Base-by-base conservation (phyloP, 2,888 invertebrate species). In the Leptinotarsa rubiginosa region DNA sequence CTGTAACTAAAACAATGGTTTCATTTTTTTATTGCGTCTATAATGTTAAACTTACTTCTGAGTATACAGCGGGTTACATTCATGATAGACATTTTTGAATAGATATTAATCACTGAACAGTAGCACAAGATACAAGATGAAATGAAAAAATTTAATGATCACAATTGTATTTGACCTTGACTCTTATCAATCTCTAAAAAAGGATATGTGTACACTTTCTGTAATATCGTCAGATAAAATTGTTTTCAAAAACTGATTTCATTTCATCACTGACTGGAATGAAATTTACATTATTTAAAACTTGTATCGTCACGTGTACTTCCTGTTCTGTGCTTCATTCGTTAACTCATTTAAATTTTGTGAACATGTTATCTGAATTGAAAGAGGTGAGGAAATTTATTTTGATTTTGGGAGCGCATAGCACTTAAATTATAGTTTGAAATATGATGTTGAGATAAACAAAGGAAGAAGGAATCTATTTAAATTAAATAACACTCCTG, bases 41-140 rank as follows among this genome's bases (percentile, higher is more conserved):
- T 64, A 62, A 65, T 15, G 2, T 69, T 22, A 20, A 56, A 62
- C 70, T 67, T 70, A 72, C 75, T 65, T 70, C 25, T 69, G 31
- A 72, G 22, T 50, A 72, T 20, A 65, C 54, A 65, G 22, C 16
- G 65, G 15, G 72, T 31, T 41, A 72, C 20, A 20, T 65, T 72
- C 50, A 47, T 56, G 13, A 72, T 15, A 47, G 72, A 69, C 75
- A 75, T 75, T 59, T 66, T 69, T 12, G 20, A 56, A 22, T 56
- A 22, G 10, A n/a, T 50, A 50, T 3, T n/a, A 15, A 16, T 16
- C 50, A 50, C 4, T 16, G 15, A 50, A 50, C 50, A n/a, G 50
- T 13, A 16, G 7, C n/a, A n/a, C 50, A 16, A n/a, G 54, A 10
- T 10, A 10, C 13, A 4, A 22, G 13, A 22, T 13, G 56, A 56